A percentile compares a stretch with the other conserved stretches of the same genome.
Evolutionary conservation across 2,113 vertebrate genomes (phyloP).

Genomic region (Axis porcinus): DNA sequence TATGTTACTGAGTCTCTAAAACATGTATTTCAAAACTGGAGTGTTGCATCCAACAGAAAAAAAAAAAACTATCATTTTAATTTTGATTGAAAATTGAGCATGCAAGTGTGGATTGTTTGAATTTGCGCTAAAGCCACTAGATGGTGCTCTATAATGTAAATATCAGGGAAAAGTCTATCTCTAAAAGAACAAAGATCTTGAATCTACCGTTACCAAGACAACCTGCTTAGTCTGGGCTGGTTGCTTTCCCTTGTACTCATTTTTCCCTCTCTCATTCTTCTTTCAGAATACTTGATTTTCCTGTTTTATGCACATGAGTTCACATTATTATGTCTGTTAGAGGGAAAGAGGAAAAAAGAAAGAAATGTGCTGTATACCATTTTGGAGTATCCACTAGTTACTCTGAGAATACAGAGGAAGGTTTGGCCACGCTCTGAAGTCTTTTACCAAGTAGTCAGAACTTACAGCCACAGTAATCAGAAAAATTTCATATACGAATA

Average conservation of each 20-base stretch:
- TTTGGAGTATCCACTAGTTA: background rate
- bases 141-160: conserved; percentile 39
- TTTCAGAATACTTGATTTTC: background rate
- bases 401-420: background rate
- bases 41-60: background rate
- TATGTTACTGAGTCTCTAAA: background rate
- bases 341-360: background rate
- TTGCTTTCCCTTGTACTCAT: background rate
- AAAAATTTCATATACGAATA: background rate
- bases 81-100: background rate
- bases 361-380: background rate
- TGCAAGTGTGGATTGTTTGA: background rate
- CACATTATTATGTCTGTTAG: background rate
- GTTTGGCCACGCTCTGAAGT: background rate
- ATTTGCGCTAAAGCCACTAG: conserved; percentile 48
- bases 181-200: background rate
- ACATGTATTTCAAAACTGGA: background rate
- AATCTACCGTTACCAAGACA: background rate
- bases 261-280: accelerated
- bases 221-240: background rate
- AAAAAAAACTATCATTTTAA: background rate
- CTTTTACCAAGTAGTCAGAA: background rate
- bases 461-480: background rate
- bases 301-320: background rate
- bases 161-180: background rate